These are phyloP conservation scores for Xestia sexstrigata DNA, from an alignment of 2,888 invertebrate species.

Conservation along the genomic window DNA sequence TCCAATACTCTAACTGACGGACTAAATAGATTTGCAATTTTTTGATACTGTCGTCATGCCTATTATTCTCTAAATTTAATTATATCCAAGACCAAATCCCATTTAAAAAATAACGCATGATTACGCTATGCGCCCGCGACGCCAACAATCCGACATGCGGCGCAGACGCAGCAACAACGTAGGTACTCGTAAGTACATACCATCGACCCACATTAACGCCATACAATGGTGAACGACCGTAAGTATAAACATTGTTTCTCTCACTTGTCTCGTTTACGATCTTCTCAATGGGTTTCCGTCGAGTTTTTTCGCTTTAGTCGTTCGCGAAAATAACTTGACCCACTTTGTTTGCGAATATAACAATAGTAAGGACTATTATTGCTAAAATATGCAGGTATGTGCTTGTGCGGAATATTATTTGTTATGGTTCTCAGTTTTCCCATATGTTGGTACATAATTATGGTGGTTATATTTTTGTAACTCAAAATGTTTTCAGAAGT, in stretches of 20 bases:
- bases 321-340: constrained; percentile 60
- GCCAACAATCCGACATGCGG: neutral
- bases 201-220: constrained; percentile 60
- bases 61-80: too few species aligned
- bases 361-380: constrained; percentile 22
- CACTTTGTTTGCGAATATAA: constrained; percentile 41
- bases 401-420: constrained; percentile 9
- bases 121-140: neutral
- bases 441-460: constrained; percentile 2
- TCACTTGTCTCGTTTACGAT: constrained; percentile 56
- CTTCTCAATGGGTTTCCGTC: constrained; percentile 50
- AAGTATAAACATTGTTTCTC: constrained; percentile 65
- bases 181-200: constrained; percentile 9
- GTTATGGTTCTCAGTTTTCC: constrained; percentile 13
- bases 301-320: constrained; percentile 41
- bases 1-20: too few species aligned
- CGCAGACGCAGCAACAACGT: neutral
- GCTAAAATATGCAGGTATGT: constrained; percentile 19
- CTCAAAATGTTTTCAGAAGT: neutral
- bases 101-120: neutral
- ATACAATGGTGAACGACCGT: constrained; percentile 65
- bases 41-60: too few species aligned
- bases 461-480: neutral
- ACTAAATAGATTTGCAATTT: too few species aligned
- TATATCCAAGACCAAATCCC: too few species aligned